Conservation (phyloP, 2,797 vertebrate species). For the Pantherophis alleghaniensis region DNA sequence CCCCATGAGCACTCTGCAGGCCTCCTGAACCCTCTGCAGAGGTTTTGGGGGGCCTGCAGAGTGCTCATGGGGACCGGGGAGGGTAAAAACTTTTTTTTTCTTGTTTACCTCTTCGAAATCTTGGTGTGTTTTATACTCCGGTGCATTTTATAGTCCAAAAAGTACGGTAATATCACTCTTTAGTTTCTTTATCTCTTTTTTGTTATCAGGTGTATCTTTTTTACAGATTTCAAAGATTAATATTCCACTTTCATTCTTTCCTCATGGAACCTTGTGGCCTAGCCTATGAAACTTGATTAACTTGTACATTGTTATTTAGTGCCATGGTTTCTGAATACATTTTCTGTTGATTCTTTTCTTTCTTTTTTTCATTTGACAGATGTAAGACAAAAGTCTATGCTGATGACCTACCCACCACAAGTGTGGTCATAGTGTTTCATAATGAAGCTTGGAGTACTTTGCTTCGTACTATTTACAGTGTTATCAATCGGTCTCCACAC, state of each 20-base stretch:
- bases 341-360: slow-evolving; percentile 19
- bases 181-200: neutral
- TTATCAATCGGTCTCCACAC: slow-evolving; percentile 86
- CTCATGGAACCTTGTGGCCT: neutral
- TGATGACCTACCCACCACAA: slow-evolving; percentile 91
- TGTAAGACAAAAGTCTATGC: slow-evolving; percentile 92
- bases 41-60: too few relatives aligned
- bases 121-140: too few relatives aligned
- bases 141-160: too few relatives aligned
- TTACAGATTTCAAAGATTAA: neutral
- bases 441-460: slow-evolving; percentile 99
- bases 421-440: slow-evolving; percentile 97
- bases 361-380: slow-evolving; percentile 64
- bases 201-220: neutral
- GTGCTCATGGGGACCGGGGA: too few relatives aligned
- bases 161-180: neutral
- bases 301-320: neutral
- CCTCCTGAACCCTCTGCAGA: too few relatives aligned
- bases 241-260: neutral
- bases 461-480: slow-evolving; percentile 90
- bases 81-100: too few relatives aligned
- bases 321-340: neutral
- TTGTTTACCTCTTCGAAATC: too few relatives aligned
- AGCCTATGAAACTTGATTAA: neutral
- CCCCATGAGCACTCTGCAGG: too few relatives aligned